phyloP scores from a whole-genome alignment of 92 coral and sea anemone species.

The Phenganax subtilis region DNA sequence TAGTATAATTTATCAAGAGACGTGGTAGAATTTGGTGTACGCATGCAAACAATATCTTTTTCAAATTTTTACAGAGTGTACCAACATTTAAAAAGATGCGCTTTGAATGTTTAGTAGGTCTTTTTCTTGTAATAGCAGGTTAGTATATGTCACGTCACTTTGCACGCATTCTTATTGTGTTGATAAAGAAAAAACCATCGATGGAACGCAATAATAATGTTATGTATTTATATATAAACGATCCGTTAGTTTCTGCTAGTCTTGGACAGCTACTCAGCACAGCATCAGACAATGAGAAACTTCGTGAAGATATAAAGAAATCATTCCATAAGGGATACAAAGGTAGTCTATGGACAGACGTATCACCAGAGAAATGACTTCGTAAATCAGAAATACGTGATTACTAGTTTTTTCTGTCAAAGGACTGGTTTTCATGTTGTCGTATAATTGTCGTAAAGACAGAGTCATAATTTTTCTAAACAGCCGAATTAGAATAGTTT shows the following conservation, averaged over 20 bases:
- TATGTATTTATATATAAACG: neutral
- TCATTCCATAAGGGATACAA: slow-evolving; percentile 7
- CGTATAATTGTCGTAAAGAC: too few species aligned
- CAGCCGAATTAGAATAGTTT: too few species aligned
- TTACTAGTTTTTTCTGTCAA: too few species aligned
- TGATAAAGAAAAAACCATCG: too few species aligned
- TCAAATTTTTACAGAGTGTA: neutral
- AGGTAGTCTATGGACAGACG: neutral
- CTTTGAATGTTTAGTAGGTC: neutral
- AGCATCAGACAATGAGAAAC: neutral
- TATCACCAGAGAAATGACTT: too few species aligned
- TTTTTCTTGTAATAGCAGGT: slow-evolving; percentile 3
- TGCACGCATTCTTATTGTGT: neutral
- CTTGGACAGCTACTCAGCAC: slow-evolving; percentile 3
- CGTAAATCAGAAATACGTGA: too few species aligned
- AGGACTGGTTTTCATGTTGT: too few species aligned
- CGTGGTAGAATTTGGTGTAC: too few species aligned
- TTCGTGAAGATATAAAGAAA: slow-evolving; percentile 16
- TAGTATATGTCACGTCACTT: neutral
- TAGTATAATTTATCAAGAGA: too few species aligned
- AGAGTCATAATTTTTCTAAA: too few species aligned
- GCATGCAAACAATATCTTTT: neutral
- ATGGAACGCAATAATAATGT: neutral
- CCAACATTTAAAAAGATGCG: neutral
- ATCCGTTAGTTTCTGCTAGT: neutral